Evolutionary conservation across 2,797 vertebrate species (phyloP).

Genomic region (Diceros bicornis): DNA sequence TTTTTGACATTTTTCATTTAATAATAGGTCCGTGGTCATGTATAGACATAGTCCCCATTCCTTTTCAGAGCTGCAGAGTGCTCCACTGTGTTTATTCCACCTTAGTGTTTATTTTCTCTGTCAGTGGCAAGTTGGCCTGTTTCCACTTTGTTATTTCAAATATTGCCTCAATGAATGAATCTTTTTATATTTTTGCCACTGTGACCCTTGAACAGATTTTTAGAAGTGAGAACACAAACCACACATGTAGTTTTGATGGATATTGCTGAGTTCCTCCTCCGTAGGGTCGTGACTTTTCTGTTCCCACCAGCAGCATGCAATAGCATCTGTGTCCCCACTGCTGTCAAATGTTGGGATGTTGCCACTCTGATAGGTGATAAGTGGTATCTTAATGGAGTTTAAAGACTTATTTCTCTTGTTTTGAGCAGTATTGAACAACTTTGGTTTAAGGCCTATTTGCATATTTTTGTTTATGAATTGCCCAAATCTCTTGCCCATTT

Average conservation of each 20-base stretch:
- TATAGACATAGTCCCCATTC: not conserved
- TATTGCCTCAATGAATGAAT: not conserved
- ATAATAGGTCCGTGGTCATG: not conserved
- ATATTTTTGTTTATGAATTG: not conserved
- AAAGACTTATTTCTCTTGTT: not conserved
- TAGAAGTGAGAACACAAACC: not conserved
- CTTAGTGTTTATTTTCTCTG: not conserved
- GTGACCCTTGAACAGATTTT: not conserved
- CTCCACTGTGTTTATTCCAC: not conserved
- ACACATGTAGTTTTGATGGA: not conserved
- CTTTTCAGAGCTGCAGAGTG: not conserved
- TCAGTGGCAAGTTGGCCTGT: not conserved
- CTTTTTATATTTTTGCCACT: not conserved
- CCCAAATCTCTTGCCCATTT: not conserved
- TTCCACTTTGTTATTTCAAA: slow-evolving; percentile 48
- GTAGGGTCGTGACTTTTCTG: not conserved
- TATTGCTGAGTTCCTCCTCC: not conserved
- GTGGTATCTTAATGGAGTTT: not conserved
- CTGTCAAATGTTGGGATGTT: not conserved
- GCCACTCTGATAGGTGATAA: not conserved
- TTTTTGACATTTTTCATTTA: not conserved
- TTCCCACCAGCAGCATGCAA: not conserved
- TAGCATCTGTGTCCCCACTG: not conserved
- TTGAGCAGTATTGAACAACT: not conserved
- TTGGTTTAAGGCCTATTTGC: not conserved